Percentiles rank a stretch among this genome's conserved stretches.
These are phyloP conservation scores for Ochotona curzoniae DNA, from an alignment of 2,113 vertebrate genomes.

Conservation along the genomic window DNA sequence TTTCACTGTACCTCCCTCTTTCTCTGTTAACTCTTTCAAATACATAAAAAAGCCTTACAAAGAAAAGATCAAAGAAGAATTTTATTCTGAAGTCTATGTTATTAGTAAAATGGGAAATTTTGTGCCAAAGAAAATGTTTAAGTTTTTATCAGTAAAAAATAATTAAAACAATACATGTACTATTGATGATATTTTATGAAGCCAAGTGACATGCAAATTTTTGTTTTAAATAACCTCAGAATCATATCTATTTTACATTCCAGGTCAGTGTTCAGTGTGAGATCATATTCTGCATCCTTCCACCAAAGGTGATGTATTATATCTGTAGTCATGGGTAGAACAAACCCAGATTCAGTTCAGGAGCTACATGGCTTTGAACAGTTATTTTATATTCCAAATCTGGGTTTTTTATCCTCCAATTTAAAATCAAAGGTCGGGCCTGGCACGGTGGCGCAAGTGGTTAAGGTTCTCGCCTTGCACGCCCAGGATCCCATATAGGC, in stretches of 20 bases:
- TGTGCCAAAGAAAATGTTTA: background rate
- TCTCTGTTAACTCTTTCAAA: no score
- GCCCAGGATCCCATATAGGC: no score
- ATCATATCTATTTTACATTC: background rate
- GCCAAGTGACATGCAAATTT: background rate
- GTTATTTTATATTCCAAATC: background rate
- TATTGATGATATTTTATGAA: background rate
- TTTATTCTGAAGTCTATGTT: background rate
- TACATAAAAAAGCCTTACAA: no score
- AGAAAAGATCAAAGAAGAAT: background rate
- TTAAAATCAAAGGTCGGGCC: no score
- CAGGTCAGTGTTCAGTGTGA: background rate
- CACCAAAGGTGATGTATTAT: background rate
- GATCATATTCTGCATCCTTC: background rate
- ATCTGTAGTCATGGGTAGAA: background rate
- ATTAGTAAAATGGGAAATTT: background rate
- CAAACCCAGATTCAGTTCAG: background rate
- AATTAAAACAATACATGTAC: background rate
- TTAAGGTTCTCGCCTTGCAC: no score
- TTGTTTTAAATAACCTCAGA: background rate
- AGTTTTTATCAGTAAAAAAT: conserved; percentile 21
- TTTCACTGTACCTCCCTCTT: no score
- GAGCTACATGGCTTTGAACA: background rate
- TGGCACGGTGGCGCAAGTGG: no score
- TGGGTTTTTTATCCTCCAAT: background rate